Evolutionary conservation across 2,797 vertebrate genomes (phyloP).

Genomic region (Tragelaphus oryx): DNA sequence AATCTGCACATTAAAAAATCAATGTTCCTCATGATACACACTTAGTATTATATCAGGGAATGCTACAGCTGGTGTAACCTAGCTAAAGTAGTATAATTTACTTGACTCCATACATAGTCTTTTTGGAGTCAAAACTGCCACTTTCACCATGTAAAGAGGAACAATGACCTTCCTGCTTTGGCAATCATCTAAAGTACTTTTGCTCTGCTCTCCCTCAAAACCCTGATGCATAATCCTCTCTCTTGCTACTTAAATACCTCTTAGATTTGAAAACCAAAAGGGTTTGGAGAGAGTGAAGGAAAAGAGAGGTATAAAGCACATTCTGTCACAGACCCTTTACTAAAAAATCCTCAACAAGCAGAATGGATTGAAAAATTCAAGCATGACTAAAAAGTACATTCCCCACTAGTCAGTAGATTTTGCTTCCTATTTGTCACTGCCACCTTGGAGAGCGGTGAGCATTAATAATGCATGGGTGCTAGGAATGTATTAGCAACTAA

Average conservation of each 20-base stretch:
- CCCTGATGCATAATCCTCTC: slow-evolving; percentile 80
- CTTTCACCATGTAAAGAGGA: slow-evolving; percentile 79
- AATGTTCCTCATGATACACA: slow-evolving; percentile 79
- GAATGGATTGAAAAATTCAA: slow-evolving; percentile 94
- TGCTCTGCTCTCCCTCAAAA: slow-evolving; percentile 76
- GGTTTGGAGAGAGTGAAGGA: neutral
- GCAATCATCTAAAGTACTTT: slow-evolving; percentile 80
- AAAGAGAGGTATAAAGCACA: slow-evolving; percentile 55
- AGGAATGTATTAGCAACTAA: slow-evolving; percentile 98
- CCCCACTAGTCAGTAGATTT: slow-evolving; percentile 95
- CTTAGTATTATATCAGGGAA: slow-evolving; percentile 81
- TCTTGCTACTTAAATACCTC: slow-evolving; percentile 78
- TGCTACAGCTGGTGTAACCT: slow-evolving; percentile 77
- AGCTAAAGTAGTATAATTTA: slow-evolving; percentile 84
- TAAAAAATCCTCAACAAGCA: slow-evolving; percentile 89
- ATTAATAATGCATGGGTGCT: slow-evolving; percentile 99
- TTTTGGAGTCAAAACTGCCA: slow-evolving; percentile 81
- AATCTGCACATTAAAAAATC: slow-evolving; percentile 79
- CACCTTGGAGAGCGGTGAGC: slow-evolving; percentile 93
- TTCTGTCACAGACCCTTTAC: slow-evolving; percentile 78
- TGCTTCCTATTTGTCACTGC: slow-evolving; percentile 99
- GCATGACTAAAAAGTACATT: slow-evolving; percentile 99
- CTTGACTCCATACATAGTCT: slow-evolving; percentile 75
- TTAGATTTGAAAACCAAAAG: slow-evolving; percentile 61
- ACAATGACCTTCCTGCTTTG: slow-evolving; percentile 79